Percentiles rank a stretch among this genome's conserved stretches.
Evolutionary conservation across 2,888 invertebrate species (phyloP).

Genomic region (Microctonus aethiopoides): DNA sequence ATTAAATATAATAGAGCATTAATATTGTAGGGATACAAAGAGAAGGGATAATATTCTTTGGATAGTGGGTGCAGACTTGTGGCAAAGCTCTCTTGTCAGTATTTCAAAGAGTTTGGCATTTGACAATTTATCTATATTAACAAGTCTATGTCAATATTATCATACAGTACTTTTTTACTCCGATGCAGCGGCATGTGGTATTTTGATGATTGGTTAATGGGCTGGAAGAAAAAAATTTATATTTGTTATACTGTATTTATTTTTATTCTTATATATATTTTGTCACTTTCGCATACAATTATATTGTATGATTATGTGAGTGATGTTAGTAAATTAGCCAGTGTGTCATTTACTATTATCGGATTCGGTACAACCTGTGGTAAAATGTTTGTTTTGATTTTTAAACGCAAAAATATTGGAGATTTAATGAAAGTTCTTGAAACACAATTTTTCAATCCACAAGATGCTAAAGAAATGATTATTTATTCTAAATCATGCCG

Average conservation of each 20-base stretch:
- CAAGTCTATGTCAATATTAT: not conserved
- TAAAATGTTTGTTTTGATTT: not conserved
- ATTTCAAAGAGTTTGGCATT: not conserved
- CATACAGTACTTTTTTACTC: slow-evolving; percentile 14
- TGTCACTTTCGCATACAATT: slow-evolving; percentile 13
- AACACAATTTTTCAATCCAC: not conserved
- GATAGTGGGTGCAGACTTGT: not conserved
- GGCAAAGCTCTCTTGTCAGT: not conserved
- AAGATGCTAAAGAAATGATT: not conserved
- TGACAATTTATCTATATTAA: not conserved
- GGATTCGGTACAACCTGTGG: slow-evolving; percentile 2
- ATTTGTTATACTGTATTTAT: slow-evolving; percentile 5
- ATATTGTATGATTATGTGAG: slow-evolving; percentile 3
- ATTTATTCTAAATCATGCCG: not conserved
- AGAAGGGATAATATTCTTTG: not conserved
- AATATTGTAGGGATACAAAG: not conserved
- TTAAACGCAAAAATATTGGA: not conserved
- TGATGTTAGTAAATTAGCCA: slow-evolving; percentile 3
- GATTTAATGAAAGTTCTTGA: not conserved
- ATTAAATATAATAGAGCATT: not conserved
- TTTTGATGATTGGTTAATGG: not conserved
- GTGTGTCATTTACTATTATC: slow-evolving; percentile 12
- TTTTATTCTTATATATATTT: not conserved
- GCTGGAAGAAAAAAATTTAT: slow-evolving; percentile 12
- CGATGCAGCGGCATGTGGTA: slow-evolving; percentile 11